Base-by-base conservation (phyloP, 2,888 invertebrate genomes). In the Phyto melanocephala region DNA sequence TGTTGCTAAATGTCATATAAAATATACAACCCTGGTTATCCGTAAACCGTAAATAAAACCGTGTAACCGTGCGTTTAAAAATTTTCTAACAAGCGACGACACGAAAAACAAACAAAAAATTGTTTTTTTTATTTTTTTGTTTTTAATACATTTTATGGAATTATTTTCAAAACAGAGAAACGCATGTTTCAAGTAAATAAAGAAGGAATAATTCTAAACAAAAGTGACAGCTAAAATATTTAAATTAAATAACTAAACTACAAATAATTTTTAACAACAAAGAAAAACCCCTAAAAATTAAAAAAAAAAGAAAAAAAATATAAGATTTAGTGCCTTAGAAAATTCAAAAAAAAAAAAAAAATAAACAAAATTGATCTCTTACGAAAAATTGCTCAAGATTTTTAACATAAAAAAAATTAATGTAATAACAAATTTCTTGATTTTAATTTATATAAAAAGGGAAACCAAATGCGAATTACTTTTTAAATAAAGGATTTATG, bases 131-230 rank as follows among this genome's bases (percentile, higher is more conserved):
- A 47, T 50, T 54, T 50, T 22, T 10, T 70, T 70, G 54, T 80
- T 77, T 80, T 75, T 81, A 74, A 81, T 84, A 71, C 70, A 74
- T 83, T 82, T 85, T 85, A 84, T 77, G 82, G 72, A 68, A 83
- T 65, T 52, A 35, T 7, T 35, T 63, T 20, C 2, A 52, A 35
- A 67, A 79, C 74, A 82, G 71, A 74, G 81, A 80, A 75, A 83
- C 81, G 74, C 20, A 35, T 56, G 33, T 75, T 24, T 24, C 1
- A n/a, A 47, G 20, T 56, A 50, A 40, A 40, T 33, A 17, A 47
- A 28, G 3, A 28, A 28, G 28, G n/a, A 63, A 56, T 28, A 58
- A 28, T 76, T 76, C 4, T n/a, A 7, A 75, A 65, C 17, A 58
- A 42, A 60, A 71, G 76, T 76, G 80, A 76, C 76, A 67, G 58